These are phyloP conservation scores for Latrodectus geometricus DNA, from an alignment of 1,140 invertebrate genomes.

Conservation along the genomic window DNA sequence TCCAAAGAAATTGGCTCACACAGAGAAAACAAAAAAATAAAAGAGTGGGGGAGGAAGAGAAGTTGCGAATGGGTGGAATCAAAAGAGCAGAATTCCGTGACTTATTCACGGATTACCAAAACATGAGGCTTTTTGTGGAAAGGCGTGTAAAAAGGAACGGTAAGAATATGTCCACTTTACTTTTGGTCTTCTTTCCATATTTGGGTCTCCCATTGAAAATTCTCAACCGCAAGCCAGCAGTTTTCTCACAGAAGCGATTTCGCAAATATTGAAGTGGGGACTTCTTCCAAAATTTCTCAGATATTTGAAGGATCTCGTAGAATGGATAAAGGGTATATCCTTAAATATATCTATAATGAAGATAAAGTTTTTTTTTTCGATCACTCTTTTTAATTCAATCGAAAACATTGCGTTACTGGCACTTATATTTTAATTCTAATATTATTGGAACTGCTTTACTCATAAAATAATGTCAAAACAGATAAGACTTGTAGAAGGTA, in stretches of 20 bases:
- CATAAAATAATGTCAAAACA: too few species aligned
- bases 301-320: too few species aligned
- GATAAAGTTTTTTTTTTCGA: too few species aligned
- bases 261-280: background rate
- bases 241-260: constrained; percentile 1
- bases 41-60: background rate
- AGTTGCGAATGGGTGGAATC: background rate
- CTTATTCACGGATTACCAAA: constrained; percentile 53
- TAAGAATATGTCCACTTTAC: constrained; percentile 24
- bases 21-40: background rate
- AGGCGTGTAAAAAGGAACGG: constrained; percentile 4
- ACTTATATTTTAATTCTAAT: too few species aligned
- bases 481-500: too few species aligned
- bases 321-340: too few species aligned
- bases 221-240: constrained; percentile 10
- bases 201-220: constrained; percentile 44
- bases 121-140: constrained; percentile 39
- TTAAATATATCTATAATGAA: too few species aligned
- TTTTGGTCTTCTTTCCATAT: constrained; percentile 32
- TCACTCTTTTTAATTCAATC: too few species aligned
- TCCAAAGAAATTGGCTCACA: background rate
- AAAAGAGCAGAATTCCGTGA: constrained; percentile 35
- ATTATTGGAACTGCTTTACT: too few species aligned
- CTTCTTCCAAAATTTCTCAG: background rate
- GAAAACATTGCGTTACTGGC: too few species aligned